These are phyloP conservation scores for Ophion ventricosus DNA, from an alignment of 2,888 invertebrate genomes.

Conservation along the genomic window DNA sequence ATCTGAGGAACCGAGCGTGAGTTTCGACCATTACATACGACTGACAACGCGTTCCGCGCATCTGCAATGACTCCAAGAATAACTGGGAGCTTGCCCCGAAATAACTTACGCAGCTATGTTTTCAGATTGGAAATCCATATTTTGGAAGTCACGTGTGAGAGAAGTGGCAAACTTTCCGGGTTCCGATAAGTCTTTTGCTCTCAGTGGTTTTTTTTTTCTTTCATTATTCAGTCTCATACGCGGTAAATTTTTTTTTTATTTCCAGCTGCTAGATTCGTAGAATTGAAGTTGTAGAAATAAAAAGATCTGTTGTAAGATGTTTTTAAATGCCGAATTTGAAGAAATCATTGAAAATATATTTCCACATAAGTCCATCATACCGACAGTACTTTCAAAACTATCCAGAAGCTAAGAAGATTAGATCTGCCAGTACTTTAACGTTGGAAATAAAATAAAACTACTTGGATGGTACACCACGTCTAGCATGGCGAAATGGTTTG, in stretches of 20 bases:
- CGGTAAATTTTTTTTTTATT: background rate
- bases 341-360: background rate
- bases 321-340: too few relatives aligned
- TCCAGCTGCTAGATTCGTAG: background rate
- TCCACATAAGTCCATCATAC: background rate
- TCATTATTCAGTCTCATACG: constrained; percentile 1
- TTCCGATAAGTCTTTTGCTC: constrained; percentile 32
- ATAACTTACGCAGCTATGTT: constrained; percentile 60
- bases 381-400: background rate
- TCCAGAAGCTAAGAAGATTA: background rate
- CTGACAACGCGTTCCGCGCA: constrained; percentile 61
- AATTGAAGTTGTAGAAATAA: background rate
- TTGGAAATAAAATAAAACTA: constrained; percentile 9
- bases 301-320: background rate
- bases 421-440: background rate
- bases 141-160: constrained; percentile 55
- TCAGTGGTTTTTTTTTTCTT: background rate
- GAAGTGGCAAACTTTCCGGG: constrained; percentile 4
- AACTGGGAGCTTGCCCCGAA: constrained; percentile 58
- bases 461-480: constrained; percentile 15
- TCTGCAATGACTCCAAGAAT: constrained; percentile 64
- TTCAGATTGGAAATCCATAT: constrained; percentile 59
- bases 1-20: constrained; percentile 35
- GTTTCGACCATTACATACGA: constrained; percentile 52
- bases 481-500: constrained; percentile 37